Evolutionary conservation across 1,140 invertebrate species (phyloP).

Genomic region (Drosophila tsacasi): DNA sequence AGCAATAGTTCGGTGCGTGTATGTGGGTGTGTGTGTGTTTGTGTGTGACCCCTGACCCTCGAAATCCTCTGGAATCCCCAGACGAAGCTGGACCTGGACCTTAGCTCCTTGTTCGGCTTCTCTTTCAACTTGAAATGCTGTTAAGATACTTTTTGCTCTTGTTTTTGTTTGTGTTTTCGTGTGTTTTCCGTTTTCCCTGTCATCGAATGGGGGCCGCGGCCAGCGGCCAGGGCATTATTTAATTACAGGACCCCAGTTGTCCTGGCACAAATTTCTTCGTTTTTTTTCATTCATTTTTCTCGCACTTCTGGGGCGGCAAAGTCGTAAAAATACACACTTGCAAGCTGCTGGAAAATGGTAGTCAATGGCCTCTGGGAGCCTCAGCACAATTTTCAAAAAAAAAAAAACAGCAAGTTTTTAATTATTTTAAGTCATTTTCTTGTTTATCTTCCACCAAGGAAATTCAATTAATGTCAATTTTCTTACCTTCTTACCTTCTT

Average conservation of each 20-base stretch:
- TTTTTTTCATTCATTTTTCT: slow-evolving; percentile 24
- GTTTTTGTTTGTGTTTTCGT: slow-evolving; percentile 31
- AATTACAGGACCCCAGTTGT: slow-evolving; percentile 57
- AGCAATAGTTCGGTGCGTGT: slow-evolving; percentile 73
- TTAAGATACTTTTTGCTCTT: slow-evolving; percentile 66
- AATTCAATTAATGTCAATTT: slow-evolving; percentile 59
- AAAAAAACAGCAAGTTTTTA: slow-evolving; percentile 59
- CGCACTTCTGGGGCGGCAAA: slow-evolving; percentile 16
- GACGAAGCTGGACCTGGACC: slow-evolving; percentile 4
- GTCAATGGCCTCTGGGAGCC: slow-evolving; percentile 70
- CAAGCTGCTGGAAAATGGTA: slow-evolving; percentile 33
- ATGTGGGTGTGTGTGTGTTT: slow-evolving; percentile 5
- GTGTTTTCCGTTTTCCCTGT: slow-evolving; percentile 10
- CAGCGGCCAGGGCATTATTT: slow-evolving; percentile 39
- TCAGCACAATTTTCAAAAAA: slow-evolving; percentile 62
- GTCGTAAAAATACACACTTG: slow-evolving; percentile 69
- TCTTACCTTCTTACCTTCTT: slow-evolving; percentile 14
- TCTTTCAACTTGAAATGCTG: slow-evolving; percentile 74
- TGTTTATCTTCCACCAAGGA: background rate
- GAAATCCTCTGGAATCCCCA: background rate
- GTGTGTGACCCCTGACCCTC: slow-evolving; percentile 44
- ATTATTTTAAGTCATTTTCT: slow-evolving; percentile 61
- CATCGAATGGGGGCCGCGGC: background rate
- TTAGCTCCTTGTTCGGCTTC: slow-evolving; percentile 23
- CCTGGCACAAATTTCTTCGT: background rate